Percentiles rank a stretch among this genome's conserved stretches.
Evolutionary conservation across 2,888 invertebrate genomes (phyloP).

Genomic region (Spilarctia lutea): DNA sequence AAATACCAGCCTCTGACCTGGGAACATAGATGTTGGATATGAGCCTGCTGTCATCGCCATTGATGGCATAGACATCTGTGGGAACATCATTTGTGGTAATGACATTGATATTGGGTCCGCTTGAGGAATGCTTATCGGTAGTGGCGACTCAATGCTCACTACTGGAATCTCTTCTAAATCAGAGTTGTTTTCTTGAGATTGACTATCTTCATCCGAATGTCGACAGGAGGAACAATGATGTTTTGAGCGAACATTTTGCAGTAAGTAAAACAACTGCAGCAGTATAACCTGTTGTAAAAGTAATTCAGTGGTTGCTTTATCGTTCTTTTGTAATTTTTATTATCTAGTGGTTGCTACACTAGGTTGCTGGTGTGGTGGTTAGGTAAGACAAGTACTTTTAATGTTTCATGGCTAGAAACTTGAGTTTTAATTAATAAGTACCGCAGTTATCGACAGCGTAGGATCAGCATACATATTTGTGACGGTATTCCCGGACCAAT

Average conservation of each 20-base stretch:
- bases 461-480: not conserved
- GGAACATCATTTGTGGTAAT: constrained; percentile 5
- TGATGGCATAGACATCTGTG: constrained; percentile 3
- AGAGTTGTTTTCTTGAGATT: constrained; percentile 13
- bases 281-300: constrained; percentile 5
- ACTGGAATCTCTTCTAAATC: constrained; percentile 1
- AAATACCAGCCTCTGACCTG: not conserved
- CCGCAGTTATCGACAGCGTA: not conserved
- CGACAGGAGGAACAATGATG: not conserved
- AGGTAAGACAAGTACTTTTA: not conserved
- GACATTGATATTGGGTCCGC: not conserved
- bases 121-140: constrained; percentile 5
- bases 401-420: not conserved
- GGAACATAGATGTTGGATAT: not conserved
- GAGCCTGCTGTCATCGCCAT: not conserved
- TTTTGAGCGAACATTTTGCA: constrained; percentile 16
- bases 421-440: not conserved
- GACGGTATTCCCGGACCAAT: too few species aligned
- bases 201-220: constrained; percentile 10
- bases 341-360: not conserved
- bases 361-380: too few species aligned
- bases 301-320: not conserved
- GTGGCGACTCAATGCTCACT: not conserved
- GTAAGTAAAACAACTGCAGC: constrained; percentile 7
- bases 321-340: not conserved